phyloP scores from a whole-genome alignment of 2,888 invertebrate genomes.

The Ennomos erosarius region DNA sequence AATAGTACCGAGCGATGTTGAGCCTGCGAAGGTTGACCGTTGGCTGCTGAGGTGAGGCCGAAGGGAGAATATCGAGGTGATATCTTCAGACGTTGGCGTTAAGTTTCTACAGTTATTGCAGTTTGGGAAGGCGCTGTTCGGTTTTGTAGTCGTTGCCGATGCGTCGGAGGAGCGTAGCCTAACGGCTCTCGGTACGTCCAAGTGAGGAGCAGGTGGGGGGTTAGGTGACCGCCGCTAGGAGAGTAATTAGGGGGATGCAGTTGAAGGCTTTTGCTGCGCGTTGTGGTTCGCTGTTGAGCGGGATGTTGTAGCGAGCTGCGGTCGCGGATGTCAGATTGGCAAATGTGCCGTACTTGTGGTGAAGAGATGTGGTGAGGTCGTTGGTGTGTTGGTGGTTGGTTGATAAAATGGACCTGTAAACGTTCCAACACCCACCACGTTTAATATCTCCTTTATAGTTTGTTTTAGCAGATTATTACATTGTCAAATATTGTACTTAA shows the following conservation, averaged over 20 bases:
- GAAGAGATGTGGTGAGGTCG: conserved; percentile 84
- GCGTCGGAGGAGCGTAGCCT: conserved; percentile 60
- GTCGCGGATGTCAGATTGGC: conserved; percentile 78
- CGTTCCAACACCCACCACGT: conserved; percentile 86
- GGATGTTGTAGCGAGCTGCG: conserved; percentile 75
- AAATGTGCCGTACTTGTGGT: conserved; percentile 82
- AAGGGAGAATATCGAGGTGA: conserved; percentile 70
- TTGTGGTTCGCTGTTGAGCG: conserved; percentile 76
- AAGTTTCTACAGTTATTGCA: conserved; percentile 70
- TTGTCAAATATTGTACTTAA: conserved; percentile 7
- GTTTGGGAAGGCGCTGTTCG: conserved; percentile 63
- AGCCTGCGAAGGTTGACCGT: conserved; percentile 75
- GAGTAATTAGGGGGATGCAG: conserved; percentile 69
- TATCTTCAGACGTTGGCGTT: conserved; percentile 72
- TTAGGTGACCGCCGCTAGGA: conserved; percentile 79
- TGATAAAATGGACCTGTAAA: conserved; percentile 86
- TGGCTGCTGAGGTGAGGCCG: conserved; percentile 80
- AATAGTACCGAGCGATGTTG: conserved; percentile 83
- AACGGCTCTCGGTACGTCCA: conserved; percentile 59
- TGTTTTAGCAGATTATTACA: conserved; percentile 21
- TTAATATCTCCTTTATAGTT: conserved; percentile 68
- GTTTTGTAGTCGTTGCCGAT: conserved; percentile 68
- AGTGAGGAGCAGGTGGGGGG: conserved; percentile 51
- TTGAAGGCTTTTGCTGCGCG: conserved; percentile 75
- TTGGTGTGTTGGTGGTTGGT: conserved; percentile 85